A percentile compares a stretch with the other conserved stretches of the same genome.
These are phyloP conservation scores for Leptarthrus brevirostris DNA, from an alignment of 2,888 invertebrate species.

Conservation along the genomic window DNA sequence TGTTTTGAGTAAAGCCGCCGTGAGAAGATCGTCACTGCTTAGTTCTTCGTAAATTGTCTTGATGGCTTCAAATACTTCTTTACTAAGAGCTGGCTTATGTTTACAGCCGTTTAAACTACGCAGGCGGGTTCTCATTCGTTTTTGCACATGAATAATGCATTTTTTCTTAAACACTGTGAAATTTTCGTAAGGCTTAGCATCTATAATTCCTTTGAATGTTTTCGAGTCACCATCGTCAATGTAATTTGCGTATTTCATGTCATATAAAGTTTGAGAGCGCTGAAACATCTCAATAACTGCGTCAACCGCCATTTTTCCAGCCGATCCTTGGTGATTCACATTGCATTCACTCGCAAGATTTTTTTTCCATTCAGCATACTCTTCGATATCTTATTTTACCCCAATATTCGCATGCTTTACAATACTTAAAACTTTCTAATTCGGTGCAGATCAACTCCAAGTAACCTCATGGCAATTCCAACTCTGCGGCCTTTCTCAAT, in stretches of 20 bases:
- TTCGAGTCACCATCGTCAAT: not conserved
- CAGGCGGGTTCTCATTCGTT: slow-evolving; percentile 24
- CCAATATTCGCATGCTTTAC: not conserved
- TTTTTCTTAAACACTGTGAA: slow-evolving; percentile 38
- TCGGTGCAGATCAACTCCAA: too few relatives aligned
- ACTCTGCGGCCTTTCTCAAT: too few relatives aligned
- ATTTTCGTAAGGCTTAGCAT: slow-evolving; percentile 39
- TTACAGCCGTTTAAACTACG: slow-evolving; percentile 25
- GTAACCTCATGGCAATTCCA: too few relatives aligned
- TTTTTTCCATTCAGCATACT: not conserved
- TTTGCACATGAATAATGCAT: slow-evolving; percentile 23
- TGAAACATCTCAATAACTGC: not conserved
- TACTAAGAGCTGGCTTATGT: slow-evolving; percentile 27
- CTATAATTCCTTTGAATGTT: slow-evolving; percentile 39
- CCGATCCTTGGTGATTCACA: not conserved
- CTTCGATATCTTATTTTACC: not conserved
- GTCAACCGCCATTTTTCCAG: not conserved
- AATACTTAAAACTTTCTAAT: not conserved
- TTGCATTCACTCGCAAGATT: not conserved
- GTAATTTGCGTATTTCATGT: not conserved
- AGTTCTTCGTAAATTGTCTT: slow-evolving; percentile 41
- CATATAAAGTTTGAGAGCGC: not conserved
- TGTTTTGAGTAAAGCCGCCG: slow-evolving; percentile 24
- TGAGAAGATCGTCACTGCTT: slow-evolving; percentile 30
- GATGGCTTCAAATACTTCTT: not conserved